phyloP scores from a whole-genome alignment of 2,888 invertebrate species.

The Drosophila tanythrix region DNA sequence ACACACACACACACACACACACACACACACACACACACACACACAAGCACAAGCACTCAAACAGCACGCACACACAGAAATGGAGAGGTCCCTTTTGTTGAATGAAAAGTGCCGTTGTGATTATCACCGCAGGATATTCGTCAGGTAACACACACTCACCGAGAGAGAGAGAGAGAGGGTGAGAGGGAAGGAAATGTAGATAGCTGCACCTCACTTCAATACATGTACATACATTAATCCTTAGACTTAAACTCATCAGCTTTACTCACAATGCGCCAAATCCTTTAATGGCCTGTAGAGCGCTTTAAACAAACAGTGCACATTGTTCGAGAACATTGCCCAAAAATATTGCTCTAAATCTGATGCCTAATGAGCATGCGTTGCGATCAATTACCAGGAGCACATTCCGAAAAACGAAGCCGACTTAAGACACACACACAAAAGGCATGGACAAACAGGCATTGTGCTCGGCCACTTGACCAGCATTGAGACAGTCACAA shows the following conservation, averaged over 20 bases:
- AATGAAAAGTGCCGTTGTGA: constrained; percentile 57
- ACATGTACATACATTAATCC: constrained; percentile 34
- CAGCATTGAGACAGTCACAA: constrained; percentile 18
- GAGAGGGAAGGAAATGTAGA: constrained; percentile 6
- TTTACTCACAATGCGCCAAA: constrained; percentile 38
- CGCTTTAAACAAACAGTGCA: constrained; percentile 22
- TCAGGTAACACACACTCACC: constrained; percentile 27
- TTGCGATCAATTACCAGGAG: constrained; percentile 19
- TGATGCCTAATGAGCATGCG: constrained; percentile 48
- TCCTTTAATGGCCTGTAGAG: constrained; percentile 62
- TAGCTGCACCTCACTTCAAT: constrained; percentile 16
- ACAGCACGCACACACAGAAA: constrained; percentile 3
- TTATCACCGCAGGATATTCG: constrained; percentile 66
- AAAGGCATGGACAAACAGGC: constrained; percentile 10
- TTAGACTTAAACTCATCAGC: constrained; percentile 34
- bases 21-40: neutral
- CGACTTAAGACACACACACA: neutral
- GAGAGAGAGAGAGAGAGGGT: neutral
- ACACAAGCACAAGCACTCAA: constrained; percentile 8
- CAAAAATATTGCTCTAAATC: constrained; percentile 60
- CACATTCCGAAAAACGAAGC: neutral
- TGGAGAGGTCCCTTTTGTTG: constrained; percentile 30
- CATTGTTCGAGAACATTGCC: constrained; percentile 29
- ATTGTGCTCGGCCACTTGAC: constrained; percentile 35
- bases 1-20: constrained; percentile 14